A percentile compares a stretch with the other conserved stretches of the same genome.
Evolutionary conservation across 1,140 invertebrate genomes (phyloP).

Genomic region (Caenorhabditis latens): DNA sequence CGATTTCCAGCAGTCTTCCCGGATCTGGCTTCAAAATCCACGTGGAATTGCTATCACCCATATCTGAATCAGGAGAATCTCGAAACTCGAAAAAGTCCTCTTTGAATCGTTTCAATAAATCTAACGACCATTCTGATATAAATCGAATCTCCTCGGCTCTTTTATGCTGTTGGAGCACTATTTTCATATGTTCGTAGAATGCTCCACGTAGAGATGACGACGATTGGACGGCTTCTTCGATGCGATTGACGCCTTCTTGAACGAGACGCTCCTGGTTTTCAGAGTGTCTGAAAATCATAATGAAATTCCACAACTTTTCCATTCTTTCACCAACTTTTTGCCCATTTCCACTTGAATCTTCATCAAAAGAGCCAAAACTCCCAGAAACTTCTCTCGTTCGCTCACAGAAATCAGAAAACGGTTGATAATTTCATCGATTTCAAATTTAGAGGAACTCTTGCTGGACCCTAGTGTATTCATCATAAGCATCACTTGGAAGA

Average conservation of each 20-base stretch:
- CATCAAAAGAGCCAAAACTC: slow-evolving; percentile 25
- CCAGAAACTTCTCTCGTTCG: slow-evolving; percentile 43
- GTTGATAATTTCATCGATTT: slow-evolving; percentile 33
- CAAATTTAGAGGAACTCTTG: not conserved
- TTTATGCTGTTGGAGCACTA: slow-evolving; percentile 2
- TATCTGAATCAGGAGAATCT: not conserved
- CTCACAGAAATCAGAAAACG: slow-evolving; percentile 35
- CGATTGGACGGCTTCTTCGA: slow-evolving; percentile 15
- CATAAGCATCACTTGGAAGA: slow-evolving; percentile 35
- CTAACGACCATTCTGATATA: not conserved
- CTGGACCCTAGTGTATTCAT: not conserved
- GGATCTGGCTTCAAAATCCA: not conserved
- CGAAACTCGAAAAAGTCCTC: slow-evolving; percentile 8
- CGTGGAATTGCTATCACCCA: not conserved
- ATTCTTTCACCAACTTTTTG: not conserved
- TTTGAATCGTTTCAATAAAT: slow-evolving; percentile 6
- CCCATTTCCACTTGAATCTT: slow-evolving; percentile 41
- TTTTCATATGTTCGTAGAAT: slow-evolving; percentile 18
- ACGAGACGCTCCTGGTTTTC: slow-evolving; percentile 18
- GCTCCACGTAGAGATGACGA: slow-evolving; percentile 3
- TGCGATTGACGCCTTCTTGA: not conserved
- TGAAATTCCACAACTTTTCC: not conserved
- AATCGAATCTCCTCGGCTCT: slow-evolving; percentile 39
- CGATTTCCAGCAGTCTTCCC: not conserved
- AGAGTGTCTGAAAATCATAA: not conserved